A percentile compares a stretch with the other conserved stretches of the same genome.
Evolutionary conservation across 92 coral and sea anemone species (phyloP).

Genomic region (Epizoanthus illoricatus): DNA sequence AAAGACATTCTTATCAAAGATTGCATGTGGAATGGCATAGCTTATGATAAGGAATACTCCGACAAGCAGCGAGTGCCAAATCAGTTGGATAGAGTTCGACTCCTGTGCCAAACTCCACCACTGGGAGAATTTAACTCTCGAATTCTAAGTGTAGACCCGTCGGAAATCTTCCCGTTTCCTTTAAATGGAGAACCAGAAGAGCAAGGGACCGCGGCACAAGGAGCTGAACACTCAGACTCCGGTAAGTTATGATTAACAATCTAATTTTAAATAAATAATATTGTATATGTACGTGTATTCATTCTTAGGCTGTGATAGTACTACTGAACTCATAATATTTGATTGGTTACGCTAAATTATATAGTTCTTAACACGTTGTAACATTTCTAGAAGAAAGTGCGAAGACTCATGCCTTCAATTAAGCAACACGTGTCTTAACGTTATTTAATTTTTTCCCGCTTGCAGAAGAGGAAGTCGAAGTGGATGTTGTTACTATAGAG

Average conservation of each 20-base stretch:
- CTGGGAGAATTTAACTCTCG: constrained; percentile 85
- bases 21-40: constrained; percentile 99
- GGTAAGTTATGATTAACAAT: constrained; percentile 58
- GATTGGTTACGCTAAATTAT: constrained; percentile 41
- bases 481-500: constrained; percentile 95
- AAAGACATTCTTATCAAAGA: constrained; percentile 95
- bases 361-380: not conserved
- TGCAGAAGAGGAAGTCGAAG: constrained; percentile 98
- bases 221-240: constrained; percentile 70
- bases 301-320: constrained; percentile 29
- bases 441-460: constrained; percentile 52
- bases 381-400: not conserved
- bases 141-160: constrained; percentile 91
- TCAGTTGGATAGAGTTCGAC: constrained; percentile 75
- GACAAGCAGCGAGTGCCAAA: constrained; percentile 49
- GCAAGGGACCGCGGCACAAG: constrained; percentile 44
- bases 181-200: constrained; percentile 68
- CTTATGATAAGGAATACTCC: constrained; percentile 53
- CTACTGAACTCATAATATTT: constrained; percentile 25
- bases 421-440: constrained; percentile 38
- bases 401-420: not conserved
- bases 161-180: constrained; percentile 96
- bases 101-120: constrained; percentile 92
- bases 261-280: constrained; percentile 53
- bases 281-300: constrained; percentile 27